Evolutionary conservation across 2,797 vertebrate genomes (phyloP).

Genomic region (Acomys russatus): DNA sequence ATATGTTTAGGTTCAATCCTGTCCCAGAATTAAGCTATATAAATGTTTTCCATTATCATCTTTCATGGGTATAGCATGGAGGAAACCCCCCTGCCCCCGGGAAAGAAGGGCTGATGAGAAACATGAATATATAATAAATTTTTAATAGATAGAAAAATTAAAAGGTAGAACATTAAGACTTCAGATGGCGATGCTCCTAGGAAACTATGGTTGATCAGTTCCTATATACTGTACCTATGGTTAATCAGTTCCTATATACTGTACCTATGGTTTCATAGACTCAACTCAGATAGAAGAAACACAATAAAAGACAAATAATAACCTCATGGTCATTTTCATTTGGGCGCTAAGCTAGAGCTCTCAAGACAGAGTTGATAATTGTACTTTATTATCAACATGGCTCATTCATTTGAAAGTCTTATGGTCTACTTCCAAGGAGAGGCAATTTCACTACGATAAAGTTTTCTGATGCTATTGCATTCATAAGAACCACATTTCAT

Average conservation of each 20-base stretch:
- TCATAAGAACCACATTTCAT: slow-evolving; percentile 73
- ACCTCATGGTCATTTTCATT: slow-evolving; percentile 24
- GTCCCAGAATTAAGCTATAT: not conserved
- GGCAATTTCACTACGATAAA: slow-evolving; percentile 55
- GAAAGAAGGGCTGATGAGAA: not conserved
- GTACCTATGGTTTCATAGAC: not conserved
- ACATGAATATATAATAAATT: not conserved
- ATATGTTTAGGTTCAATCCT: not conserved
- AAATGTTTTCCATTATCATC: not conserved
- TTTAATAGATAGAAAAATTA: not conserved
- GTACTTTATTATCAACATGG: not conserved
- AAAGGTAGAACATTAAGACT: slow-evolving; percentile 26
- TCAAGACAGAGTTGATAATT: slow-evolving; percentile 26
- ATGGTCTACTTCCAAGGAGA: slow-evolving; percentile 41
- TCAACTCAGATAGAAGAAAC: not conserved
- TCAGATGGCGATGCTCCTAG: not conserved
- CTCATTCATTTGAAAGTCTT: slow-evolving; percentile 36
- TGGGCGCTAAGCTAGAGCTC: not conserved
- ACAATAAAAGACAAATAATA: slow-evolving; percentile 43
- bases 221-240: not conserved
- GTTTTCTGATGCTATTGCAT: slow-evolving; percentile 55
- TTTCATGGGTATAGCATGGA: not conserved
- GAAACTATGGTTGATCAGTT: not conserved
- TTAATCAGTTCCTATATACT: not conserved
- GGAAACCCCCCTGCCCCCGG: not conserved